These are phyloP conservation scores for Atlantisia rogersi DNA, from an alignment of 2,113 vertebrate species.

Conservation along the genomic window DNA sequence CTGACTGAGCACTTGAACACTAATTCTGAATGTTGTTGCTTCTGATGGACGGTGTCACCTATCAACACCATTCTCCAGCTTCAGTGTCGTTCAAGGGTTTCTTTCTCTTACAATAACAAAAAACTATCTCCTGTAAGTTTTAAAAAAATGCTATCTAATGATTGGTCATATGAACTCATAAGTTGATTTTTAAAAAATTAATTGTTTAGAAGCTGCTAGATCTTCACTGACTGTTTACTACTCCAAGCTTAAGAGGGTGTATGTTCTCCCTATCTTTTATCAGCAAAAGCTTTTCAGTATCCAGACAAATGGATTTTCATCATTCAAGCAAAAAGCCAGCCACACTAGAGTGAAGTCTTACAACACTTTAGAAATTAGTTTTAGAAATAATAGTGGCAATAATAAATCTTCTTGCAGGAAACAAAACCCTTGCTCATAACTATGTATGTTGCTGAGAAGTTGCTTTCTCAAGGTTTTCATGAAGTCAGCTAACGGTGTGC, in stretches of 20 bases:
- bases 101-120: neutral
- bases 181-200: neutral
- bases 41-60: neutral
- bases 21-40: neutral
- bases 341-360: neutral
- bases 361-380: neutral
- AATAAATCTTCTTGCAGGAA: slow-evolving; percentile 1
- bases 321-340: neutral
- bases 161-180: neutral
- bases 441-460: neutral
- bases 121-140: neutral
- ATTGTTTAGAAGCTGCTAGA: neutral
- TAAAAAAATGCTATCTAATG: neutral
- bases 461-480: neutral
- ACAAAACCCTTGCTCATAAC: neutral
- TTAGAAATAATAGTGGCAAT: neutral
- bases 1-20: neutral
- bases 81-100: neutral
- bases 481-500: neutral
- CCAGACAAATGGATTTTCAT: neutral
- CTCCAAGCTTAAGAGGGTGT: neutral
- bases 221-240: neutral
- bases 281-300: neutral
- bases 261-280: neutral
- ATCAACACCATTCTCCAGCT: neutral